Conservation (phyloP, 2,888 invertebrate species). For the Allacma fusca region DNA sequence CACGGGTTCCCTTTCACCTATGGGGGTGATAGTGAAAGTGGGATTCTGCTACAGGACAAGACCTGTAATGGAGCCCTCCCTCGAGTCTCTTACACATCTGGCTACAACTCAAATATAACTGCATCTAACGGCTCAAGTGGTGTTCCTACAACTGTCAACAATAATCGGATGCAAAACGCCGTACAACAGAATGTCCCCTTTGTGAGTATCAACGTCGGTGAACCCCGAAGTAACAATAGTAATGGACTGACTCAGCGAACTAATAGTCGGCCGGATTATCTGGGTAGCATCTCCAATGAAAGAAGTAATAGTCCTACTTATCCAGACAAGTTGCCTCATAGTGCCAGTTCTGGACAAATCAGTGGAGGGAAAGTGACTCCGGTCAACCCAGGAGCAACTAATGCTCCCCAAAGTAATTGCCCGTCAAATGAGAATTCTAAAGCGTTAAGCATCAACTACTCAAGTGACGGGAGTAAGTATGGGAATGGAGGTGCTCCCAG, state of each 20-base stretch:
- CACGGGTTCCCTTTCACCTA: constrained; percentile 43
- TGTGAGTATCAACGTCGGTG: constrained; percentile 21
- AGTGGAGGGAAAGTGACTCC: constrained; percentile 10
- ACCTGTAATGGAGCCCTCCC: constrained; percentile 39
- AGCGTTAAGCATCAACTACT: constrained; percentile 48
- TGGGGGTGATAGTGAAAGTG: constrained; percentile 39
- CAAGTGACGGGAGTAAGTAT: constrained; percentile 51
- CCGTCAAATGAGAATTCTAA: constrained; percentile 49
- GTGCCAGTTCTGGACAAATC: constrained; percentile 45
- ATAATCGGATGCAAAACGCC: constrained; percentile 13
- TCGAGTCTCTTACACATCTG: constrained; percentile 18
- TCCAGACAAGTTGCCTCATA: constrained; percentile 22
- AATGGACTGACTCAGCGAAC: constrained; percentile 2
- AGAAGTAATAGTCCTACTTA: neutral
- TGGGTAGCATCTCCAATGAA: neutral
- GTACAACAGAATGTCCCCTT: neutral
- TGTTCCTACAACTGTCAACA: constrained; percentile 27
- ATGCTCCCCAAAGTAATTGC: neutral
- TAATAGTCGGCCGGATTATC: neutral
- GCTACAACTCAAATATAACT: neutral
- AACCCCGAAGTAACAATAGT: neutral
- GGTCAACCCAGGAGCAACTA: neutral
- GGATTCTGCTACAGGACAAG: constrained; percentile 27
- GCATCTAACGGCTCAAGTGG: neutral
- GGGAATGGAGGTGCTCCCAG: constrained; percentile 37